A percentile compares a stretch with the other conserved stretches of the same genome.
These are phyloP conservation scores for Zaprionus tsacasi DNA, from an alignment of 1,140 invertebrate genomes.

Conservation along the genomic window DNA sequence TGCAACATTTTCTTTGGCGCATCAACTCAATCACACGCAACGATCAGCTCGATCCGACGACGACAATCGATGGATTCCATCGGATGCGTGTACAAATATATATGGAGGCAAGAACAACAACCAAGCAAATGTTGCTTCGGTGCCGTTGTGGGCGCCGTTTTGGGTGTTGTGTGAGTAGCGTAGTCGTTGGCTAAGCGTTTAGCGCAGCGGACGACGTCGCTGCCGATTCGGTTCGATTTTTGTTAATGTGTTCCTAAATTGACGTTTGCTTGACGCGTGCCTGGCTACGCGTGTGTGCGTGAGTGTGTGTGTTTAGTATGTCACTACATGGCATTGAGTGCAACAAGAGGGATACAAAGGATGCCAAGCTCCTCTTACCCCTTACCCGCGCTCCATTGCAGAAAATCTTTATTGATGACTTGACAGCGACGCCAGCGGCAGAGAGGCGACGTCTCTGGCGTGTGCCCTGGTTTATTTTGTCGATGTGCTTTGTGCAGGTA, in stretches of 20 bases:
- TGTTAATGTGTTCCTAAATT: neutral
- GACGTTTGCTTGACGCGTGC: slow-evolving; percentile 7
- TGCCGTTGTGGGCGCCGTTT: slow-evolving; percentile 34
- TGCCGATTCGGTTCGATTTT: neutral
- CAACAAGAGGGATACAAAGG: slow-evolving; percentile 51
- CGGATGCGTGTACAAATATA: slow-evolving; percentile 22
- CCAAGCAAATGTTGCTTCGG: too few species aligned
- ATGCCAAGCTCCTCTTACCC: slow-evolving; percentile 51
- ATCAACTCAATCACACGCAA: neutral
- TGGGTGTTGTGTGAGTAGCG: slow-evolving; percentile 22
- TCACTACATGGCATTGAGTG: slow-evolving; percentile 38
- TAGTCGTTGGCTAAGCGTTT: slow-evolving; percentile 61
- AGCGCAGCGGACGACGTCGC: slow-evolving; percentile 59
- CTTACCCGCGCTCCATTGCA: slow-evolving; percentile 42
- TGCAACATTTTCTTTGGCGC: slow-evolving; percentile 9
- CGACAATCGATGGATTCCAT: slow-evolving; percentile 30
- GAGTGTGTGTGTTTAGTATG: slow-evolving; percentile 38
- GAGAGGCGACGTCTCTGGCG: slow-evolving; percentile 50
- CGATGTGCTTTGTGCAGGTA: slow-evolving; percentile 72
- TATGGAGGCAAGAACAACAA: slow-evolving; percentile 5
- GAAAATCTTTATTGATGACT: slow-evolving; percentile 74
- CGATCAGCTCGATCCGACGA: slow-evolving; percentile 8
- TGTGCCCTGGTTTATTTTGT: slow-evolving; percentile 75
- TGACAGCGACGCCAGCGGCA: slow-evolving; percentile 33
- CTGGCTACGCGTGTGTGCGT: slow-evolving; percentile 12